phyloP scores from a whole-genome alignment of 2,888 invertebrate species.

The Himalopsyche japonica region DNA sequence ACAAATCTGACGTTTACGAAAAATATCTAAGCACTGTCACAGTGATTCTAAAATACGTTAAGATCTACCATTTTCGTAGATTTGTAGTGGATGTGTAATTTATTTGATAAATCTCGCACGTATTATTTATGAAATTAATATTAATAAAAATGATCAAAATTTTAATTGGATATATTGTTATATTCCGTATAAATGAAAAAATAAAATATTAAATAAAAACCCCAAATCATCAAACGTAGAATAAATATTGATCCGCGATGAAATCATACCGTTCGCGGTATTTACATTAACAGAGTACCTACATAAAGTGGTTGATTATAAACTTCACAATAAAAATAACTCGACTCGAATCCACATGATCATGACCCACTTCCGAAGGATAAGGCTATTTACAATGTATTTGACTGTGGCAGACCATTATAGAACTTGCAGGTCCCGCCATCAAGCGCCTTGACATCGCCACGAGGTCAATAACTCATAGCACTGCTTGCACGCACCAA shows the following conservation, averaged over 20 bases:
- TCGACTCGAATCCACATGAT: not conserved
- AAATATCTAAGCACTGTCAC: too few relatives aligned
- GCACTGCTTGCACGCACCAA: slow-evolving; percentile 18
- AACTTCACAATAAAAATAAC: slow-evolving; percentile 1
- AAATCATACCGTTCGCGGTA: not conserved
- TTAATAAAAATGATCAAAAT: too few relatives aligned
- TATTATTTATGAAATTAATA: too few relatives aligned
- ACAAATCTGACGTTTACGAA: too few relatives aligned
- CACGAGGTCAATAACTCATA: slow-evolving; percentile 38
- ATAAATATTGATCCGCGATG: not conserved
- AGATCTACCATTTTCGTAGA: too few relatives aligned
- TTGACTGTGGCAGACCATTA: not conserved
- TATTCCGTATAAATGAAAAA: too few relatives aligned
- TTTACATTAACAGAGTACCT: not conserved
- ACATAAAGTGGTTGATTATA: not conserved
- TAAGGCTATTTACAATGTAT: slow-evolving; percentile 7
- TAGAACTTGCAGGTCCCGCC: slow-evolving; percentile 14
- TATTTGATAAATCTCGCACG: too few relatives aligned
- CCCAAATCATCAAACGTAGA: not conserved
- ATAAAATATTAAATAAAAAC: not conserved
- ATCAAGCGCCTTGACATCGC: slow-evolving; percentile 34
- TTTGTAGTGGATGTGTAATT: too few relatives aligned
- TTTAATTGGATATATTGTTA: too few relatives aligned
- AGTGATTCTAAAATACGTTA: too few relatives aligned
- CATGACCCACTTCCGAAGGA: slow-evolving; percentile 17